A percentile compares a stretch with the other conserved stretches of the same genome.
These are phyloP conservation scores for Hyaena hyaena DNA, from an alignment of 2,113 vertebrate species.

Conservation along the genomic window DNA sequence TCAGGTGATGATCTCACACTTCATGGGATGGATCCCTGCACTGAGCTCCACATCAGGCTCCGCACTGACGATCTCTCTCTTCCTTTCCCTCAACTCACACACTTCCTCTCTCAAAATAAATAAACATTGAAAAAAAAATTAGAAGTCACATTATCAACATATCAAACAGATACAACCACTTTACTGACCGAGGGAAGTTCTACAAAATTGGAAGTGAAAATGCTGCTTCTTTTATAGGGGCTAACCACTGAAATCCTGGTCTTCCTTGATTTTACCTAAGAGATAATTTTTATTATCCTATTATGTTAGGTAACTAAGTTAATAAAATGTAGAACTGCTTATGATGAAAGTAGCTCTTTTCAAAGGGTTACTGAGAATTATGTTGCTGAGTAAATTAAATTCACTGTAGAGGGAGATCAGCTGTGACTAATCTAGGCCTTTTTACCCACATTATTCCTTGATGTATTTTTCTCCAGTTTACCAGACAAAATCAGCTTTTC, in stretches of 20 bases:
- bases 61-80: too few relatives aligned
- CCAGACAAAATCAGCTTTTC: conserved; percentile 57
- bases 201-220: not conserved
- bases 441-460: conserved; percentile 48
- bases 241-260: conserved; percentile 31
- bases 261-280: conserved; percentile 24
- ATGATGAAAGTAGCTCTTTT: conserved; percentile 56
- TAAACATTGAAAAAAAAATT: not conserved
- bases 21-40: too few relatives aligned
- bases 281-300: conserved; percentile 33
- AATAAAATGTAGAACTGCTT: conserved; percentile 43
- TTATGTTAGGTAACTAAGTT: conserved; percentile 37
- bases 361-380: conserved; percentile 59
- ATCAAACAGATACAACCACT: not conserved
- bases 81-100: too few relatives aligned
- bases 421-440: conserved; percentile 52
- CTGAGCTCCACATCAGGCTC: too few relatives aligned
- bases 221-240: not conserved
- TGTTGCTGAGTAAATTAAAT: conserved; percentile 56
- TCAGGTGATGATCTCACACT: too few relatives aligned
- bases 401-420: conserved; percentile 11
- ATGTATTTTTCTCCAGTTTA: conserved; percentile 56
- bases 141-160: not conserved
- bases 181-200: not conserved
- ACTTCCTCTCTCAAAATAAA: too few relatives aligned